Evolutionary conservation across 2,888 invertebrate genomes (phyloP), one percentile per base, ranked within the genome.

Genomic region (Timema cristinae): DNA sequence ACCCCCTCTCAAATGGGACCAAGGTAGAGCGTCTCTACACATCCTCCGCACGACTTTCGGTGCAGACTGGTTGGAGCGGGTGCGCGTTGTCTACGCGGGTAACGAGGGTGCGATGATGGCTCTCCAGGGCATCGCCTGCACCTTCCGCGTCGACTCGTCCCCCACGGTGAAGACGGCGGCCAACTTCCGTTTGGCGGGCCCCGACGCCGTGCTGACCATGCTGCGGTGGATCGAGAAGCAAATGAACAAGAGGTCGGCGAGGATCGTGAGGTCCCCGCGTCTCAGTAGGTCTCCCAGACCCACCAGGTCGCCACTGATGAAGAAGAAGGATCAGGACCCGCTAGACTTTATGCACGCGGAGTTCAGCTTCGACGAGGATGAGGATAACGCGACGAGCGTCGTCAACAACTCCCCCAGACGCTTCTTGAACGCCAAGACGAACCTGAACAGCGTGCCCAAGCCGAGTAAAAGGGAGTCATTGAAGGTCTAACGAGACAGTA

Each of bases 41-140:
- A 82, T 83, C 70, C 77, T 83, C 13, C 78, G 82, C n/a, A 81
- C 81, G 1, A 80, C 81, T 66, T 83, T 81, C 74, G 83, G 83
- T 2, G 80, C 81, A 6, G 82, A 83, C 73, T 83, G 83, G 83
- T 80, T 81, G n/a, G 81, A 82, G 69, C 77, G 82, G 16, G 81
- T 82, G 7, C 77, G 81, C 9, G 80, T 83, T 63, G 80, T 83
- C 54, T 83, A 82, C 74, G 82, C 82, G 16, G 83, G 83, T 6
- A 82, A 82, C 75, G 82, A 83, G 76, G 73, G 81, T 77, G 76
- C 82, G 77, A 82, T 83, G 80, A 73, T 78, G 73, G 80, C 81
- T 13, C 75, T 83, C n/a, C 79, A 81, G 73, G 82, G 83, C 15
- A 82, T 83, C 74, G 83, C 83, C 15, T 81, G 80, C 72, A 83